Conservation (phyloP, 2,888 invertebrate genomes). For the Cheiracanthium punctorium region DNA sequence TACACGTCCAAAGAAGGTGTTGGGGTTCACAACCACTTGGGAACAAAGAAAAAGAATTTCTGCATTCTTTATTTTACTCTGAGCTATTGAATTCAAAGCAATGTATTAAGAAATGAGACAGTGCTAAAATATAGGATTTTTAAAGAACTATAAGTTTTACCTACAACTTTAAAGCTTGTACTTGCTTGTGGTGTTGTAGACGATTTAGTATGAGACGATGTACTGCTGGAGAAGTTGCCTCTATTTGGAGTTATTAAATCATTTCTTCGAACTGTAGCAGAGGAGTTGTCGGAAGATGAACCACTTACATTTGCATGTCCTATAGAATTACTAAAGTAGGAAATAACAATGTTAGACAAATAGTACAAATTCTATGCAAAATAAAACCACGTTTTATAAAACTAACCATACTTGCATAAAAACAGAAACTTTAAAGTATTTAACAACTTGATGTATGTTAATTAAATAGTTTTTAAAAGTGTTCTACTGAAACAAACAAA, state of each 20-base stretch:
- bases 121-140: background rate
- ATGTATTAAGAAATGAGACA: background rate
- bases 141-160: background rate
- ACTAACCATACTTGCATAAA: too few relatives aligned
- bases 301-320: background rate
- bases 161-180: conserved; percentile 33
- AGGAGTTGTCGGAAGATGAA: background rate
- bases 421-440: too few relatives aligned
- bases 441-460: too few relatives aligned
- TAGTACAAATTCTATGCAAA: too few relatives aligned
- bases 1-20: too few relatives aligned
- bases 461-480: too few relatives aligned
- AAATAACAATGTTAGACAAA: too few relatives aligned
- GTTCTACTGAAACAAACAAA: too few relatives aligned
- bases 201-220: conserved; percentile 13
- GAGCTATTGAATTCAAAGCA: background rate
- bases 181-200: conserved; percentile 37
- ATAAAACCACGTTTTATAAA: too few relatives aligned
- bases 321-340: too few relatives aligned
- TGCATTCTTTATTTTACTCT: background rate
- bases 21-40: too few relatives aligned
- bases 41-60: too few relatives aligned
- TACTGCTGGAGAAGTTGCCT: background rate
- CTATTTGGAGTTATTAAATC: background rate
- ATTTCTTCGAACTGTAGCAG: background rate